A percentile compares a stretch with the other conserved stretches of the same genome.
Conservation (phyloP, 92 coral and sea anemone species). For the Parazoanthus darwini region DNA sequence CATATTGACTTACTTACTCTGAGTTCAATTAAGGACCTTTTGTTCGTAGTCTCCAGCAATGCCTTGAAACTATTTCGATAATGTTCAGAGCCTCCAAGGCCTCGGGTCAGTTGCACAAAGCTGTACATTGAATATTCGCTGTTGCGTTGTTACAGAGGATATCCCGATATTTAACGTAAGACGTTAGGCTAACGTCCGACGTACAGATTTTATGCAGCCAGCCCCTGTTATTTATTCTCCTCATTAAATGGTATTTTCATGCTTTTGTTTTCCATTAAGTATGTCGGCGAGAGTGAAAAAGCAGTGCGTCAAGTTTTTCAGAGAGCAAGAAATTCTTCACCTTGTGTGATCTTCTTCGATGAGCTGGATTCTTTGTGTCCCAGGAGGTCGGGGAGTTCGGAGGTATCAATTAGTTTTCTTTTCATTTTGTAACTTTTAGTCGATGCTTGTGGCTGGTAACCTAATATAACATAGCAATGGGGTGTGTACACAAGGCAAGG, state of each 20-base stretch:
- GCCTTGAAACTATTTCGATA: too few relatives aligned
- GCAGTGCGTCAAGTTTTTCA: conserved; percentile 98
- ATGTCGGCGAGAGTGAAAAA: conserved; percentile 95
- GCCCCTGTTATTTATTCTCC: not conserved
- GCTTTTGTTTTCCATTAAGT: not conserved
- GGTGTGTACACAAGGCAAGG: not conserved
- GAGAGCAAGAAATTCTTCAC: conserved; percentile 93
- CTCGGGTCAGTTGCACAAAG: not conserved
- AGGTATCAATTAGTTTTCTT: conserved; percentile 53
- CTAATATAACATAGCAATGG: not conserved
- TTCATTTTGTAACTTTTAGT: too few relatives aligned
- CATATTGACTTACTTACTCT: too few relatives aligned
- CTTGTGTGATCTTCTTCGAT: conserved; percentile 98
- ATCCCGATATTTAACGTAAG: not conserved
- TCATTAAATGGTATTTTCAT: not conserved
- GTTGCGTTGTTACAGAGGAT: not conserved
- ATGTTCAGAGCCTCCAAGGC: too few relatives aligned
- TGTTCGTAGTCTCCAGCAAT: too few relatives aligned
- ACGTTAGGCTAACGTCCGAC: too few relatives aligned
- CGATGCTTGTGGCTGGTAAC: not conserved
- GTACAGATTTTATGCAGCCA: too few relatives aligned
- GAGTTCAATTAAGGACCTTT: too few relatives aligned
- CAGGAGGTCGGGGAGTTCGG: conserved; percentile 85
- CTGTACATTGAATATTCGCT: not conserved
- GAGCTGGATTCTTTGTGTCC: conserved; percentile 98